These are phyloP conservation scores for Limosa lapponica DNA, from an alignment of 2,797 vertebrate genomes.

Conservation along the genomic window DNA sequence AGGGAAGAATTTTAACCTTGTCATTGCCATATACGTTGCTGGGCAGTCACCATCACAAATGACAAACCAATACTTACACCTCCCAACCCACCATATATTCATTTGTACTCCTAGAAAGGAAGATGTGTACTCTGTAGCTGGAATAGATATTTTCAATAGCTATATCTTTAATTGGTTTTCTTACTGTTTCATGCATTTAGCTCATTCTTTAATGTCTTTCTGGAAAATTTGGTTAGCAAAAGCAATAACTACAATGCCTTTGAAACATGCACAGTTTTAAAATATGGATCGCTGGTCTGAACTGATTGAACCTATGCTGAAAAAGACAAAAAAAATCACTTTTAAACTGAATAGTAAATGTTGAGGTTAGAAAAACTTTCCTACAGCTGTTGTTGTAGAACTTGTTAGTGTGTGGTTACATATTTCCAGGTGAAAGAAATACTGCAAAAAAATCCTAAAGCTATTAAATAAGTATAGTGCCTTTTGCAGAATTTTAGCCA, in stretches of 20 bases:
- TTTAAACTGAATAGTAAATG: not conserved
- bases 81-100: not conserved
- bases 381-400: not conserved
- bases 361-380: not conserved
- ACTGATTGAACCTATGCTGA: not conserved
- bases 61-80: not conserved
- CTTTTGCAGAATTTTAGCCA: not conserved
- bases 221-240: not conserved
- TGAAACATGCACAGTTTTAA: not conserved
- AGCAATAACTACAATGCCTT: not conserved
- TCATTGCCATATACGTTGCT: not conserved
- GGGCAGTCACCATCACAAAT: not conserved
- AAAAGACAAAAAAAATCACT: not conserved
- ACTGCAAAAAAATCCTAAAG: not conserved
- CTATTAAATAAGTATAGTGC: not conserved
- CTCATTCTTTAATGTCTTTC: not conserved
- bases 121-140: not conserved
- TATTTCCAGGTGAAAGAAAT: not conserved
- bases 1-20: constrained; percentile 30
- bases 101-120: not conserved
- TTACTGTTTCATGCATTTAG: not conserved
- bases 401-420: not conserved
- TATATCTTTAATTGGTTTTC: not conserved
- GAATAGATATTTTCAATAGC: not conserved
- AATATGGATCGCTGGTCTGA: not conserved